phyloP scores from a whole-genome alignment of 2,888 invertebrate species.

The Eurytoma californica region DNA sequence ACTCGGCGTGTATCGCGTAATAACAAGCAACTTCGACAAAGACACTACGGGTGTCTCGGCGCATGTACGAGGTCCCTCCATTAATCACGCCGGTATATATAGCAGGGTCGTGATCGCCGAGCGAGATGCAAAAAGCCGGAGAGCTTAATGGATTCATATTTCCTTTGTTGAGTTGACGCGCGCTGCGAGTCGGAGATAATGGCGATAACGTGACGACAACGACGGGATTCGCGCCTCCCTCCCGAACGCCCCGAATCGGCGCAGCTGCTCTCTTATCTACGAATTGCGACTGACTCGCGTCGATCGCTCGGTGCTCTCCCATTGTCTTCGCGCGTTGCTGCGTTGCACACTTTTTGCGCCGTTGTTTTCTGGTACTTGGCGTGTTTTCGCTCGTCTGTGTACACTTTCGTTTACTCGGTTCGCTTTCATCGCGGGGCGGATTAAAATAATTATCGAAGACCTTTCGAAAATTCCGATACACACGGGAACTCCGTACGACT shows the following conservation, averaged over 20 bases:
- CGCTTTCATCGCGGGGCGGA: too few species aligned
- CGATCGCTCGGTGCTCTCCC: background rate
- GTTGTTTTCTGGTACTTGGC: background rate
- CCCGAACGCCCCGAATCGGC: background rate
- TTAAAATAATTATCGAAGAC: too few species aligned
- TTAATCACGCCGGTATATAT: constrained; percentile 50
- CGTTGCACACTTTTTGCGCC: background rate
- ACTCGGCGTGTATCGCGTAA: constrained; percentile 36
- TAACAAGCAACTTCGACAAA: constrained; percentile 32
- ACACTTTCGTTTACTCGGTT: too few species aligned
- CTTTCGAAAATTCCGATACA: too few species aligned
- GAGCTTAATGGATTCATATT: constrained; percentile 43
- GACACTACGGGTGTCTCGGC: constrained; percentile 20
- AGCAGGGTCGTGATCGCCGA: constrained; percentile 27
- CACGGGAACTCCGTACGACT: too few species aligned
- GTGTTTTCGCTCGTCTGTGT: too few species aligned
- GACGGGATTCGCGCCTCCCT: background rate
- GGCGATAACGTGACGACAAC: constrained; percentile 46
- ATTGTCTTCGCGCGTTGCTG: background rate
- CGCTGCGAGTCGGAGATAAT: constrained; percentile 6
- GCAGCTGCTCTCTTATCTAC: constrained; percentile 37
- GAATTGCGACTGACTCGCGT: constrained; percentile 1
- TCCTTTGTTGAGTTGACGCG: constrained; percentile 43
- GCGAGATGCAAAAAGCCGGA: constrained; percentile 10
- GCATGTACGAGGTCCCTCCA: background rate